phyloP scores from a whole-genome alignment of 2,888 invertebrate species.

The Andrena hattorfiana region DNA sequence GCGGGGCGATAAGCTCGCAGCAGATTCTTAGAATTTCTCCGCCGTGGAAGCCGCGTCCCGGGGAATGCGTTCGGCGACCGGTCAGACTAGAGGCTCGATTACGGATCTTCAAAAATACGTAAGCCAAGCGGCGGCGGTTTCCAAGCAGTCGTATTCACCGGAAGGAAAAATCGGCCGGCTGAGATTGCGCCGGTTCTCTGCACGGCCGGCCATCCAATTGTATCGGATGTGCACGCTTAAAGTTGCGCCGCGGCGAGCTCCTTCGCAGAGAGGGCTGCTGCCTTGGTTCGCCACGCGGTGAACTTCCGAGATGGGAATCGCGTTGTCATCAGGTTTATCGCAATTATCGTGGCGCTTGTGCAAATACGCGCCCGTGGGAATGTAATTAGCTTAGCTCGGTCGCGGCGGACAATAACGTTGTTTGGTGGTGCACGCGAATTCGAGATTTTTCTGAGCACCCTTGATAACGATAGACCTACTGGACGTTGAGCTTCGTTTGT shows the following conservation, averaged over 20 bases:
- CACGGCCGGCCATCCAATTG: constrained; percentile 46
- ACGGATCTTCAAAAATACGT: constrained; percentile 67
- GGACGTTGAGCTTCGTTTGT: not conserved
- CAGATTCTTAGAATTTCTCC: constrained; percentile 59
- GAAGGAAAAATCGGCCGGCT: constrained; percentile 41
- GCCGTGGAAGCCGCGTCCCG: constrained; percentile 39
- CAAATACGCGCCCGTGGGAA: constrained; percentile 57
- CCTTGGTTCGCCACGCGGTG: constrained; percentile 41
- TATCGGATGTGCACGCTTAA: constrained; percentile 39
- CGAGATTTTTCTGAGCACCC: constrained; percentile 25
- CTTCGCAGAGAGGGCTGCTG: not conserved
- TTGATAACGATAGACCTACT: constrained; percentile 9
- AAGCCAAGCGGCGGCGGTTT: constrained; percentile 41
- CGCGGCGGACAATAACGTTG: constrained; percentile 42
- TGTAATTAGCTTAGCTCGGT: constrained; percentile 53
- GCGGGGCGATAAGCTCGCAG: constrained; percentile 53
- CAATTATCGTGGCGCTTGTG: constrained; percentile 66
- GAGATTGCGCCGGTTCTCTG: constrained; percentile 55
- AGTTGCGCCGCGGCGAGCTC: constrained; percentile 2
- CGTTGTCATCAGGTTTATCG: constrained; percentile 74
- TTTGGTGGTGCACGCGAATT: constrained; percentile 33
- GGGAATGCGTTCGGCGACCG: constrained; percentile 45
- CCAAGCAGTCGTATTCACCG: constrained; percentile 60
- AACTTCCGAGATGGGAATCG: constrained; percentile 70
- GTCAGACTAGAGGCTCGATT: constrained; percentile 56